These are phyloP conservation scores for Cephalopterus ornatus DNA, from an alignment of 2,113 vertebrate species.

Conservation along the genomic window DNA sequence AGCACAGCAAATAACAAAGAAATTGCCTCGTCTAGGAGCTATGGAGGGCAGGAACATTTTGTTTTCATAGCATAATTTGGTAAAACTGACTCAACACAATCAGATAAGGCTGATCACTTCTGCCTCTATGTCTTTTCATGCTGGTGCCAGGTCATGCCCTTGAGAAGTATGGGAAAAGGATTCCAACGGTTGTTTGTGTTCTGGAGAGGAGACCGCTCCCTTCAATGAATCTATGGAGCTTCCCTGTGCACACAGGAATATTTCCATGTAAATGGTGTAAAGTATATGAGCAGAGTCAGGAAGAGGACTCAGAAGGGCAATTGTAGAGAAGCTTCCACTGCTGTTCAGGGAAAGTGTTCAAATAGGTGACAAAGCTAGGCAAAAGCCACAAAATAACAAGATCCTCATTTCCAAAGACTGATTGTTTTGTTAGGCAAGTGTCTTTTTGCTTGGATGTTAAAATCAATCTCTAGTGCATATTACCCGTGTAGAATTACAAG, in stretches of 20 bases:
- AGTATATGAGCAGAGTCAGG: not conserved
- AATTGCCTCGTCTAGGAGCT: not conserved
- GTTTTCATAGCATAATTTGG: conserved; percentile 23
- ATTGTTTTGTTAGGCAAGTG: not conserved
- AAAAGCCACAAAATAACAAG: not conserved
- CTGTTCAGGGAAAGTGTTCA: not conserved
- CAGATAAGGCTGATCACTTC: conserved; percentile 29
- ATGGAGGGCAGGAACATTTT: conserved; percentile 2
- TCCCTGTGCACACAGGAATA: not conserved
- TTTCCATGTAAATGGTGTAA: not conserved
- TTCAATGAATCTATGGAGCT: not conserved
- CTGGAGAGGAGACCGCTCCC: not conserved
- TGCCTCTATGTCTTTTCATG: conserved; percentile 43
- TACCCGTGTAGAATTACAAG: not conserved
- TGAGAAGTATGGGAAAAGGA: not conserved
- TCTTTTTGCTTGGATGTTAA: not conserved
- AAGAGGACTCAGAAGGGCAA: not conserved
- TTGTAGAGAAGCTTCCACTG: not conserved
- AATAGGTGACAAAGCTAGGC: not conserved
- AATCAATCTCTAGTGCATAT: not conserved
- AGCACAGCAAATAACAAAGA: not conserved
- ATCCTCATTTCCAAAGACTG: not conserved
- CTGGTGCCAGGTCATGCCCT: conserved; percentile 43
- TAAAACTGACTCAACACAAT: conserved; percentile 43
- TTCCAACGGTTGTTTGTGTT: not conserved